A percentile compares a stretch with the other conserved stretches of the same genome.
These are phyloP conservation scores for Pecten maximus DNA, from an alignment of 2,888 invertebrate genomes.

Conservation along the genomic window DNA sequence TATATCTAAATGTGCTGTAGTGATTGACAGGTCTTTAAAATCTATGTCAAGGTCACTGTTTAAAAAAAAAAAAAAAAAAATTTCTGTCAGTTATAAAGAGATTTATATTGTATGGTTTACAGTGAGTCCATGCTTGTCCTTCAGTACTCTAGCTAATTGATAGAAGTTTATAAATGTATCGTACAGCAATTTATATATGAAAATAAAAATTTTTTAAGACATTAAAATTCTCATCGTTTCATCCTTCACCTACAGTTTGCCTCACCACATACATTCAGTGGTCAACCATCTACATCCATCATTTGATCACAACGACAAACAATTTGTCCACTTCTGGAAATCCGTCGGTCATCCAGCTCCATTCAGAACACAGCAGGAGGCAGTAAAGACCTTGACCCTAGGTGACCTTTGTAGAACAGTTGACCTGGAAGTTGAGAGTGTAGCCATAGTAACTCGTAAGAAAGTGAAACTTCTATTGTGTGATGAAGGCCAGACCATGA, in stretches of 20 bases:
- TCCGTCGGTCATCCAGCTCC: slow-evolving; percentile 72
- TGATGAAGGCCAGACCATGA: slow-evolving; percentile 35
- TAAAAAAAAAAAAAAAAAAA: no score
- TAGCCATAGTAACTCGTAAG: slow-evolving; percentile 51
- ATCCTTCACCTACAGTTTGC: not conserved
- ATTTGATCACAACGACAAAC: slow-evolving; percentile 51
- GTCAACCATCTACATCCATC: not conserved
- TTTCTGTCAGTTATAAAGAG: no score
- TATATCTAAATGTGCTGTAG: no score
- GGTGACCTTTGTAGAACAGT: slow-evolving; percentile 48
- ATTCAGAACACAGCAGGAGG: slow-evolving; percentile 60
- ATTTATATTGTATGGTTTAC: no score
- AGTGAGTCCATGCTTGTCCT: no score
- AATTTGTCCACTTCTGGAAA: slow-evolving; percentile 67
- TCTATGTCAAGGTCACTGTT: no score
- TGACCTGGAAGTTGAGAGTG: slow-evolving; percentile 53
- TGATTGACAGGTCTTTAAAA: no score
- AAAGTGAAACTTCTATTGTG: slow-evolving; percentile 60
- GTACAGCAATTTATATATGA: no score
- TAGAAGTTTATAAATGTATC: no score
- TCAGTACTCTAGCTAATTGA: no score
- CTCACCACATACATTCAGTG: not conserved
- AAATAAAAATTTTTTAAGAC: not conserved
- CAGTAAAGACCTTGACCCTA: slow-evolving; percentile 52
- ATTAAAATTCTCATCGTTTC: not conserved